A percentile compares a stretch with the other conserved stretches of the same genome.
Conservation (phyloP, 2,113 vertebrate species). For the Alectura lathami region DNA sequence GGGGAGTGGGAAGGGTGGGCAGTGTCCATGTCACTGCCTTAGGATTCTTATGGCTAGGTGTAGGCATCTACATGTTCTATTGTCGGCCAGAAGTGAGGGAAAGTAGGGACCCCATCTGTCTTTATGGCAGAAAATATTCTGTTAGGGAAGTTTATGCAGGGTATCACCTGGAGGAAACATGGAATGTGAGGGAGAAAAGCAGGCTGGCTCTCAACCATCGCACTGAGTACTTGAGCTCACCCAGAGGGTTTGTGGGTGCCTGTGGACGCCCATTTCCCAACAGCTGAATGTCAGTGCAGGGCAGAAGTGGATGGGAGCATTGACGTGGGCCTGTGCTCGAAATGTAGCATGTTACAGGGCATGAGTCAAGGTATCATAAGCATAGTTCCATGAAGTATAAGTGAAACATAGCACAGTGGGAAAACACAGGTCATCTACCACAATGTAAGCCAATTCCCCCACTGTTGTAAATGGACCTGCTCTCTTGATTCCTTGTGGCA, state of each 20-base stretch:
- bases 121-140: background rate
- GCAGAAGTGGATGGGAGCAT: background rate
- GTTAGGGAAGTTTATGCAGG: background rate
- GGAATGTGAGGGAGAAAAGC: background rate
- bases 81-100: background rate
- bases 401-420: background rate
- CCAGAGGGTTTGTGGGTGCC: background rate
- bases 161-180: background rate
- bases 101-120: background rate
- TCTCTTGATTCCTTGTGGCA: background rate
- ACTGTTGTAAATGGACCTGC: background rate
- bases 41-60: background rate
- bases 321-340: background rate
- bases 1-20: background rate
- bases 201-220: rapidly evolving
- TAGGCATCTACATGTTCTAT: background rate
- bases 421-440: background rate
- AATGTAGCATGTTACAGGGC: rapidly evolving
- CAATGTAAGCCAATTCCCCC: background rate
- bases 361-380: background rate
- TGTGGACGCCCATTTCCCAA: background rate
- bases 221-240: background rate
- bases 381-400: background rate
- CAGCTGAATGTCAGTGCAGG: background rate
- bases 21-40: background rate